Percentiles rank a stretch among this genome's conserved stretches.
Evolutionary conservation across 2,113 vertebrate species (phyloP).

Genomic region (Elanus axillaris): DNA sequence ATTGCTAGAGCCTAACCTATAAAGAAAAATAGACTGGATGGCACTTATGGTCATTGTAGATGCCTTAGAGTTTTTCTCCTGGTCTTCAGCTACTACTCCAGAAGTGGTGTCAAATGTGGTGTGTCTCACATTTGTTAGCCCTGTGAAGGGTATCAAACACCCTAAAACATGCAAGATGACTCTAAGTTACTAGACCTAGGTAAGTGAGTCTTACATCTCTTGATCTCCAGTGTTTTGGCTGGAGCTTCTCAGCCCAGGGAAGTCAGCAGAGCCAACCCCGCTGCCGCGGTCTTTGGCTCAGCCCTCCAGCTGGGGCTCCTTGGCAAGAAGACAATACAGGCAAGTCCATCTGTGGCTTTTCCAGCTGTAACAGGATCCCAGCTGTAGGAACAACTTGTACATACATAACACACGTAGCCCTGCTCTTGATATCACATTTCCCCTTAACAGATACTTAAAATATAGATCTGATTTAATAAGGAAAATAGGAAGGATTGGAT

Average conservation of each 20-base stretch:
- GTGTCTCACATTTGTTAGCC: fast-evolving
- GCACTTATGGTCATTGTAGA: not conserved
- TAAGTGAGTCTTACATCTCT: not conserved
- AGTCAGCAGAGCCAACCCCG: not conserved
- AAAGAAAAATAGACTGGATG: not conserved
- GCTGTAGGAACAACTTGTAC: not conserved
- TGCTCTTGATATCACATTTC: not conserved
- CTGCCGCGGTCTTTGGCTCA: not conserved
- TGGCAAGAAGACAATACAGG: not conserved
- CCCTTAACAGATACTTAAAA: not conserved
- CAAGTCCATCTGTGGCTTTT: not conserved
- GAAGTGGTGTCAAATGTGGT: fast-evolving
- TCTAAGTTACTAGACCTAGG: not conserved
- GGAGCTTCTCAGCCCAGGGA: not conserved
- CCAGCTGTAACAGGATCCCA: not conserved
- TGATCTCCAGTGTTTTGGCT: not conserved
- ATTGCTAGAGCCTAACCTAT: not conserved
- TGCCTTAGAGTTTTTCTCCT: not conserved
- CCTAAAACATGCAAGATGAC: not conserved
- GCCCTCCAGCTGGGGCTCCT: not conserved
- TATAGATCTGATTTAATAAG: not conserved
- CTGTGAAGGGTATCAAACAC: not conserved
- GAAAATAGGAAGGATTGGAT: not conserved
- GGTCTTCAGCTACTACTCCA: not conserved
- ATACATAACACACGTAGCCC: not conserved